Evolutionary conservation across 35 echinoderm and acorn worm species (phyloP).

Genomic region (Hemicentrotus pulcherrimus): DNA sequence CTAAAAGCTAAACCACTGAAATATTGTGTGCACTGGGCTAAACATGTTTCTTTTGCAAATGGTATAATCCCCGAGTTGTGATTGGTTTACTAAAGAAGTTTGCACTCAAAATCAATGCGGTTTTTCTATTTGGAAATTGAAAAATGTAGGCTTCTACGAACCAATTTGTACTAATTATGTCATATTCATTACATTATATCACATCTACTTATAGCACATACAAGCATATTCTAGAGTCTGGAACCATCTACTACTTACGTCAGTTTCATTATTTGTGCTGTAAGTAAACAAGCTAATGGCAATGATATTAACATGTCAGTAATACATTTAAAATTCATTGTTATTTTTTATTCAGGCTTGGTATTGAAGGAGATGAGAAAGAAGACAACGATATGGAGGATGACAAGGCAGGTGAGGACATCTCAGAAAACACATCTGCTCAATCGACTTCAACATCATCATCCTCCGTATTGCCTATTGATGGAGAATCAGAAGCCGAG

Average conservation of each 20-base stretch:
- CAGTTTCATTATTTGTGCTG: neutral
- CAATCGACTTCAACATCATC: neutral
- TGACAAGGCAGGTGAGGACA: neutral
- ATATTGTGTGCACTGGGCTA: too few species aligned
- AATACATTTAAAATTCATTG: neutral
- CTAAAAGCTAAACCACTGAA: too few species aligned
- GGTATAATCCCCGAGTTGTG: too few species aligned
- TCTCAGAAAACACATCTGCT: neutral
- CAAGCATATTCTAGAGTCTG: too few species aligned
- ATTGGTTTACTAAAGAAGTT: too few species aligned
- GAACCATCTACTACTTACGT: neutral
- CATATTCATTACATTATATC: neutral
- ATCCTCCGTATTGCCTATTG: neutral
- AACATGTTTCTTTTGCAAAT: too few species aligned
- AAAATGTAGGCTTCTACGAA: too few species aligned
- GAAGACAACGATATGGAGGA: constrained; percentile 47
- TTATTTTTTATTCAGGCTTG: constrained; percentile 63
- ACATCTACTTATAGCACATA: neutral
- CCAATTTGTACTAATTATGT: neutral
- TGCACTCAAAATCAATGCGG: too few species aligned
- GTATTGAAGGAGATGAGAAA: constrained; percentile 65
- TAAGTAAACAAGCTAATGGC: neutral
- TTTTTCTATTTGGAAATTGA: too few species aligned
- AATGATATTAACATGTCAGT: neutral
- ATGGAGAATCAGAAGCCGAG: neutral